Evolutionary conservation across 2,888 invertebrate genomes (phyloP).

Genomic region (Crossocerus cetratus): DNA sequence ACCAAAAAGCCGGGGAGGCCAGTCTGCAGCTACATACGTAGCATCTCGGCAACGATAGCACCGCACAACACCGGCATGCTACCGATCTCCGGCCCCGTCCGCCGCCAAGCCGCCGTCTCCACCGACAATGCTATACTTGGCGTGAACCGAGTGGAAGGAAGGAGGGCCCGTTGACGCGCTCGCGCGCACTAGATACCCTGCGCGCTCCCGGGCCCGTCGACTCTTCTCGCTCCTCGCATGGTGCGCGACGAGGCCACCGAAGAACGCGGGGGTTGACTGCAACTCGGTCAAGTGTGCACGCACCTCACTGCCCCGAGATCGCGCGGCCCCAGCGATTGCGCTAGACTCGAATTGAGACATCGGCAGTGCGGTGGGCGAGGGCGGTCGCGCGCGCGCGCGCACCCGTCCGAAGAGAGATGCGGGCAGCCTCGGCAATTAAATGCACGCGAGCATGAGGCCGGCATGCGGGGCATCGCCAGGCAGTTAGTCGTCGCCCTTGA

Average conservation of each 20-base stretch:
- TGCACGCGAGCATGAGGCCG: slow-evolving; percentile 6
- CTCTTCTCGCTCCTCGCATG: slow-evolving; percentile 7
- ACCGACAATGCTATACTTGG: slow-evolving; percentile 69
- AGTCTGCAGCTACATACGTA: too few species aligned
- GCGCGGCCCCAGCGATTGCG: neutral
- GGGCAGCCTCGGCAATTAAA: slow-evolving; percentile 7
- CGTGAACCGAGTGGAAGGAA: slow-evolving; percentile 40
- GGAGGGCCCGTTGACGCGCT: slow-evolving; percentile 41
- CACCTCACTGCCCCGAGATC: neutral
- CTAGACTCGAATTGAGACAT: slow-evolving; percentile 33
- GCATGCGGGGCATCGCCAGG: neutral
- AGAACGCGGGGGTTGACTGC: neutral
- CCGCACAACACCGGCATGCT: neutral
- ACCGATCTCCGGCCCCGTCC: neutral
- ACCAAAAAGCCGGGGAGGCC: slow-evolving; percentile 65
- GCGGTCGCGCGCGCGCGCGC: neutral
- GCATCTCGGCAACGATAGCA: too few species aligned
- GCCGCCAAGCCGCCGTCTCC: slow-evolving; percentile 43
- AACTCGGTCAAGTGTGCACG: slow-evolving; percentile 10
- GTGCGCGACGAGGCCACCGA: neutral
- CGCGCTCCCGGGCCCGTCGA: neutral
- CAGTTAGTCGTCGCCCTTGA: too few species aligned
- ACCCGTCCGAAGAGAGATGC: slow-evolving; percentile 3
- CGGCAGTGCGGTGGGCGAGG: slow-evolving; percentile 8
- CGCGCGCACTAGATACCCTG: neutral